These are phyloP conservation scores for Empis stercorea DNA, from an alignment of 2,888 invertebrate genomes.

Conservation along the genomic window DNA sequence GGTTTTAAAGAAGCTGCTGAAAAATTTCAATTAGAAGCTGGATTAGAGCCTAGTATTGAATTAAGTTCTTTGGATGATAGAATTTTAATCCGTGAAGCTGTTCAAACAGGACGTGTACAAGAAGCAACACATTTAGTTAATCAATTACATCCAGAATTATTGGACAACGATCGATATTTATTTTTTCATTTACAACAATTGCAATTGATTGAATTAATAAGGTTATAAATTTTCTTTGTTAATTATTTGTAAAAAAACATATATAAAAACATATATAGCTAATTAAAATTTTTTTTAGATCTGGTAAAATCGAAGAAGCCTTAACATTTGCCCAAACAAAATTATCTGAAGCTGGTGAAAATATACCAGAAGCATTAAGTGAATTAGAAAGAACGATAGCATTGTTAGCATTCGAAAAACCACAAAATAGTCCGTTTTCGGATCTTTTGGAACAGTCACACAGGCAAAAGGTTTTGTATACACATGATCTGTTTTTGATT, in stretches of 20 bases:
- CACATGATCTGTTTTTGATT: too few species aligned
- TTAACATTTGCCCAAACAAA: conserved; percentile 76
- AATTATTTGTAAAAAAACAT: background rate
- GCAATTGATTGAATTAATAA: conserved; percentile 34
- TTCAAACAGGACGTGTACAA: conserved; percentile 82
- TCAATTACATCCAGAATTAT: conserved; percentile 81
- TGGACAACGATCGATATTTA: conserved; percentile 89
- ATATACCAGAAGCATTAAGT: conserved; percentile 48
- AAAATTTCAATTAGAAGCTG: conserved; percentile 91
- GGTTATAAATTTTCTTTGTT: conserved; percentile 15
- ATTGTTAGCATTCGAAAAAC: conserved; percentile 91
- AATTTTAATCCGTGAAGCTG: conserved; percentile 84
- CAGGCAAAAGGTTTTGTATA: conserved; percentile 63
- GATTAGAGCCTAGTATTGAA: conserved; percentile 64
- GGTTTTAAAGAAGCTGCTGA: conserved; percentile 95
- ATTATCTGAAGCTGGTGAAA: conserved; percentile 73
- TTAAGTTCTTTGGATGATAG: conserved; percentile 79
- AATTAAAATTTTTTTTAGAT: conserved; percentile 39
- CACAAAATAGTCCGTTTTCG: conserved; percentile 86
- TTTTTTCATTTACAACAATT: conserved; percentile 79
- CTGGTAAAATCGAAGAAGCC: conserved; percentile 70
- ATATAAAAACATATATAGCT: background rate
- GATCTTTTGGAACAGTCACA: conserved; percentile 88
- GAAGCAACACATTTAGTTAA: conserved; percentile 91
- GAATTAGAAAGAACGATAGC: conserved; percentile 92